Evolutionary conservation across 2,797 vertebrate species (phyloP), one percentile per base, ranked within the genome.

Genomic region (Lutjanus campechanus): DNA sequence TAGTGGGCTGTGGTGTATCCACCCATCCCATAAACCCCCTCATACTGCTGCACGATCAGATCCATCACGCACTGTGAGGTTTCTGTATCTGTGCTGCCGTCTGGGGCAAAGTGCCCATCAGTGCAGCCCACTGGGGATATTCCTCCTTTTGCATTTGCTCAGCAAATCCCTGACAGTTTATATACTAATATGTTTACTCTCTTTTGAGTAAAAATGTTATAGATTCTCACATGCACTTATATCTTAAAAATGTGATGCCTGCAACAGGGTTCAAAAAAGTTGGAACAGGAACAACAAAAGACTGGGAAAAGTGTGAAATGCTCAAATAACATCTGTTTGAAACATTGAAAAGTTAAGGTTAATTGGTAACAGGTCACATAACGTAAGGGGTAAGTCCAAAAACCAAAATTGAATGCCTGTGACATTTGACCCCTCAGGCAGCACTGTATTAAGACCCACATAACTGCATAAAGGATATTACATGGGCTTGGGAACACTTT

Each of bases 41-140:
- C 59, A 47, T 17, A 8, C 60, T 53, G 72, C 82, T 64, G 54
- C 65, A 58, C 15, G n/a, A 54, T 25, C 68, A 76, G 20, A 79
- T 73, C 46, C 61, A 77, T 73, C 53, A 65, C 61, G 8, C 43
- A 11, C 29, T 47, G 25, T 41, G 60, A 69, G 16, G 43, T 61
- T 56, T 81, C 10, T 79, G 43, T 64, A 16, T 66, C 19, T 78
- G 2, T 29, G 68, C 63, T 73, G 44, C 53, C 69, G 73, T 60
- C 60, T 72, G 46, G 9, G 19, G 11, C n/a, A 54, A 36, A 8
- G 7, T 22, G 64, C 47, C 55, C 20, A 41, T 43, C 43, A 25
- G 47, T 6, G 7, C 43, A 22, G 62, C 55, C 8, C 66, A 36
- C 1, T 15, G 19, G 40, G 4, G 11, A 54, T 73, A 62, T 68